Base-by-base conservation (phyloP, 2,113 vertebrate species). In the Syrrhaptes paradoxus region DNA sequence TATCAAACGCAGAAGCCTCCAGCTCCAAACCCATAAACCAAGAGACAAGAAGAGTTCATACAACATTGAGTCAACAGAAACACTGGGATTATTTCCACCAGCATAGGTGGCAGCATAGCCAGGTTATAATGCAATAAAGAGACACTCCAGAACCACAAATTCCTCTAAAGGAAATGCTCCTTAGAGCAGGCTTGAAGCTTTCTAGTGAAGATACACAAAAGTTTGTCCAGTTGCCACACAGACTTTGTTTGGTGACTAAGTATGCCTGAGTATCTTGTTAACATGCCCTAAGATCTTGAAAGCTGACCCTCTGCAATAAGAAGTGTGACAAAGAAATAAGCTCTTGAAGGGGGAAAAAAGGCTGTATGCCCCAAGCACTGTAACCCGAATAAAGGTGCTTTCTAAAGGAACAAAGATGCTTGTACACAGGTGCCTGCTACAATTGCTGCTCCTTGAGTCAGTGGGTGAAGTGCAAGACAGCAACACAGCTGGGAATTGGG, bases 211-310 rank as follows among this genome's bases (percentile, higher is more conserved):
- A 85, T 76, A 63, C 65, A 87, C 49, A 76, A n/a, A 93, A 87
- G 61, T 90, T 72, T 85, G 80, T 84, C 88, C 49, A 41, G 41
- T 75, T 93, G 88, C 95, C 62, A 67, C 80, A 84, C 76, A 71
- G 80, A 90, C 54, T 86, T 54, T 94, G 91, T 96, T 96, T 97
- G 88, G 95, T 87, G 73, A 94, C 90, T 87, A 67, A 94, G 80
- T 78, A 92, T 41, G 68, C 83, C 86, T 90, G 96, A 92, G 80
- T 90, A 92, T 94, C 73, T 95, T 96, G 93, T 96, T 96, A 96
- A 97, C 93, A 94, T 85, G 88, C 90, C 88, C 95, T 72, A 57
- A 0, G 2, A 94, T 89, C 90, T 95, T 91, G 95, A 93, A 96
- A 96, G 73, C 73, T 93, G 95, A 96, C 94, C 93, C 93, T 95